Evolutionary conservation across 2,888 invertebrate genomes (phyloP).

Genomic region (Atherix ibis): DNA sequence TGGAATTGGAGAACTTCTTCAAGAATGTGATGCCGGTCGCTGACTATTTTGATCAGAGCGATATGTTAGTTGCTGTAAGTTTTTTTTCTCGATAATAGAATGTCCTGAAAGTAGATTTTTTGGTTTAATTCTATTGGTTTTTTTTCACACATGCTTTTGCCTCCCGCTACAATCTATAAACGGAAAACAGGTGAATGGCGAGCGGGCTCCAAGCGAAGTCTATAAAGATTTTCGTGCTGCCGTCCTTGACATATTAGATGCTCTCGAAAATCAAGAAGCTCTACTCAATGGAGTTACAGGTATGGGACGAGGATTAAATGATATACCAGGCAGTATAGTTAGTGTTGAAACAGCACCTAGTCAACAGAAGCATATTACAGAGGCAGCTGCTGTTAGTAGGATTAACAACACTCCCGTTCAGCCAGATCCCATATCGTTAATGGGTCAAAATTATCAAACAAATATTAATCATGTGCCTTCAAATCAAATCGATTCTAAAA

Average conservation of each 20-base stretch:
- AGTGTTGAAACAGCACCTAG: conserved; percentile 42
- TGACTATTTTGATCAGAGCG: conserved; percentile 78
- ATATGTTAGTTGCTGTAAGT: conserved; percentile 52
- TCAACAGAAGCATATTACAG: conserved; percentile 30
- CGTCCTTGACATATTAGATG: conserved; percentile 58
- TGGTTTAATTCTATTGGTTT: too few species aligned
- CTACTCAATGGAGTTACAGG: conserved; percentile 46
- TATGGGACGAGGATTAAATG: conserved; percentile 36
- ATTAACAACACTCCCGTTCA: conserved; percentile 8
- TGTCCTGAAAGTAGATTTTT: too few species aligned
- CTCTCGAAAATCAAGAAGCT: conserved; percentile 46
- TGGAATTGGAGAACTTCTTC: conserved; percentile 82
- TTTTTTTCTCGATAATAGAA: too few species aligned
- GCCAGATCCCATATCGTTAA: conserved; percentile 10
- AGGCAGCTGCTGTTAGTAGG: conserved; percentile 17
- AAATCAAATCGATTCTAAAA: conserved; percentile 14
- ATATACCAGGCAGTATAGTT: conserved; percentile 48
- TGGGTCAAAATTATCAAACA: conserved; percentile 19
- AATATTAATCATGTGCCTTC: conserved; percentile 3
- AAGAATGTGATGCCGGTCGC: conserved; percentile 80
- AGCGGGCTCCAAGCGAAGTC: conserved; percentile 71
- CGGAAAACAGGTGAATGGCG: conserved; percentile 78
- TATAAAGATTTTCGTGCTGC: conserved; percentile 72
- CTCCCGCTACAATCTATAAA: too few species aligned
- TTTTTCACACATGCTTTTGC: too few species aligned